Evolutionary conservation across 1,140 invertebrate genomes (phyloP).

Genomic region (Drosophila insularis): DNA sequence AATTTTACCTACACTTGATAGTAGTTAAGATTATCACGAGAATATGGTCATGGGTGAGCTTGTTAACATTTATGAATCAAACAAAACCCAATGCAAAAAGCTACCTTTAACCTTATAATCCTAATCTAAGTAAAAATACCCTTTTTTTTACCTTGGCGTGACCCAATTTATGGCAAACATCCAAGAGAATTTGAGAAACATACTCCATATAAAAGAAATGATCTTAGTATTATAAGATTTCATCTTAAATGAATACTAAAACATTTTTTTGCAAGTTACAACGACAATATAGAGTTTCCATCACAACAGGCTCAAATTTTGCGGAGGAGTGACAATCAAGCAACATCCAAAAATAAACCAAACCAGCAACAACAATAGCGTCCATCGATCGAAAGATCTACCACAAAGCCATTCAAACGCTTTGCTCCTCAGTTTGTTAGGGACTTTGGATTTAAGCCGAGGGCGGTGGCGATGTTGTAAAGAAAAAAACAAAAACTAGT

Average conservation of each 20-base stretch:
- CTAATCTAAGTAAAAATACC: too few relatives aligned
- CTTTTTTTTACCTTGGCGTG: too few relatives aligned
- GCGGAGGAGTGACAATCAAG: constrained; percentile 54
- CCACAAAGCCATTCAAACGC: constrained; percentile 20
- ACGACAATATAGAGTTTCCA: constrained; percentile 29
- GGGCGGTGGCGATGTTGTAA: constrained; percentile 33
- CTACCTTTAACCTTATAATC: too few relatives aligned
- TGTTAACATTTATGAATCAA: too few relatives aligned
- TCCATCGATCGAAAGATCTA: constrained; percentile 13
- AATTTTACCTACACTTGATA: too few relatives aligned
- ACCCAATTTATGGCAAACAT: too few relatives aligned
- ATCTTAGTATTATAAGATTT: too few relatives aligned
- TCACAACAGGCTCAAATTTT: constrained; percentile 44
- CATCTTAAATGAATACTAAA: too few relatives aligned
- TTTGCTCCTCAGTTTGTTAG: constrained; percentile 25
- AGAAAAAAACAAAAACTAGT: constrained; percentile 49
- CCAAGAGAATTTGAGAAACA: too few relatives aligned
- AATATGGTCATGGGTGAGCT: neutral
- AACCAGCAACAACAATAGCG: constrained; percentile 17
- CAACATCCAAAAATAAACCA: constrained; percentile 10
- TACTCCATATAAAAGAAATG: too few relatives aligned
- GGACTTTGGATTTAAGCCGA: constrained; percentile 20
- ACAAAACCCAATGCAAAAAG: too few relatives aligned
- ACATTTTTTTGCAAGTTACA: too few relatives aligned
- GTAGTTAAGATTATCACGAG: neutral